Percentiles rank a stretch among this genome's conserved stretches.
phyloP scores from a whole-genome alignment of 2,113 vertebrate genomes.

The Oceanodroma tethys region DNA sequence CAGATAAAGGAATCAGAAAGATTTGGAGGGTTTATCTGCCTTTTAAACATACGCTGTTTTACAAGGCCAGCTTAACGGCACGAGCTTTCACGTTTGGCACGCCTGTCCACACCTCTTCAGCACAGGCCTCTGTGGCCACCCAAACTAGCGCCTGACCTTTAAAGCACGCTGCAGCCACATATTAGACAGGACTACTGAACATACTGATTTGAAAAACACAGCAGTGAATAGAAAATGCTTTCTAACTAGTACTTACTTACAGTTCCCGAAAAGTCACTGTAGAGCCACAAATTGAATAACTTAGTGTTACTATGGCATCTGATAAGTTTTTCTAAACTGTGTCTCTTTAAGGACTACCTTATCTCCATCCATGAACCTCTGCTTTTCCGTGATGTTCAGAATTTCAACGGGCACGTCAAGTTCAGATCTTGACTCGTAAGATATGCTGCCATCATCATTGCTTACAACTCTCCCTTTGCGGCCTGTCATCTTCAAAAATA shows the following conservation, averaged over 20 bases:
- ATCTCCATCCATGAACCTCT: slow-evolving; percentile 98
- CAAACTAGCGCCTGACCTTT: background rate
- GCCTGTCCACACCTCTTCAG: accelerated
- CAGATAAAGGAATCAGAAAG: background rate
- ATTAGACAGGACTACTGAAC: background rate
- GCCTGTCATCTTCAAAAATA: slow-evolving; percentile 88
- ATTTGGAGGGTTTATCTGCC: background rate
- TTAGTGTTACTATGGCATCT: background rate
- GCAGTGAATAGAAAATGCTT: background rate
- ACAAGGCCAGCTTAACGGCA: background rate
- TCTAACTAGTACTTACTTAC: background rate
- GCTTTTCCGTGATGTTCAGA: slow-evolving; percentile 96
- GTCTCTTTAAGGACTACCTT: slow-evolving; percentile 76
- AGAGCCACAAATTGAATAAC: background rate
- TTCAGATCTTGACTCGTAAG: slow-evolving; percentile 93
- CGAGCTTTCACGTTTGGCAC: background rate
- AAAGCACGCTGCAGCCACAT: background rate
- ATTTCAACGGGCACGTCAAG: slow-evolving; percentile 97
- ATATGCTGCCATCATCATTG: slow-evolving; percentile 96
- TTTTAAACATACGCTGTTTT: accelerated
- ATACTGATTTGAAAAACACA: background rate
- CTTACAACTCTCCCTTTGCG: slow-evolving; percentile 96
- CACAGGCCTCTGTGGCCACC: background rate
- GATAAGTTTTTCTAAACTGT: background rate
- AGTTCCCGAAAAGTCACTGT: background rate